Percentiles rank a stretch among this genome's conserved stretches.
Conservation (phyloP, 2,888 invertebrate genomes). For the Drosophila recens region DNA sequence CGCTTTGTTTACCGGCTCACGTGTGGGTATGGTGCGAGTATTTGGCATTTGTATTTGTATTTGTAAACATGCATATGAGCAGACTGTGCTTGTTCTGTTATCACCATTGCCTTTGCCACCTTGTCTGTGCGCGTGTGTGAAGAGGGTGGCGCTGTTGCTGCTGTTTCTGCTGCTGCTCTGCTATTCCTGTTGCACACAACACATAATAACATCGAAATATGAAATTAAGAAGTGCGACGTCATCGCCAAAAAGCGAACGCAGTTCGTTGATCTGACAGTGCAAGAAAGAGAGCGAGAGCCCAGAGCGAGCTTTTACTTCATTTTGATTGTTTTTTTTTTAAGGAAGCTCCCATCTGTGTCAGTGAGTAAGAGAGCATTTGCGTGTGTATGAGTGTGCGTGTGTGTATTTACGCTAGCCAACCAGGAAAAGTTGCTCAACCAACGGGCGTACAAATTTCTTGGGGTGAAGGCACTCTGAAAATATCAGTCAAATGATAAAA, state of each 20-base stretch:
- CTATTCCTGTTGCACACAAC: constrained; percentile 43
- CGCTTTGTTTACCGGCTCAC: constrained; percentile 74
- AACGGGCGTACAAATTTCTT: constrained; percentile 40
- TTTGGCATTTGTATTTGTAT: constrained; percentile 7
- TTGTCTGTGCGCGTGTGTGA: constrained; percentile 34
- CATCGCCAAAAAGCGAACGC: constrained; percentile 70
- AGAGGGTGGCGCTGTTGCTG: constrained; percentile 23
- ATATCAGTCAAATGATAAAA: constrained; percentile 78
- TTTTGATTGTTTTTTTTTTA: constrained; percentile 21
- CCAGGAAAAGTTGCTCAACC: constrained; percentile 63
- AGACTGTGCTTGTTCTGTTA: constrained; percentile 46
- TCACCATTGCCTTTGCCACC: constrained; percentile 65
- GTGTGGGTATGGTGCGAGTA: constrained; percentile 28
- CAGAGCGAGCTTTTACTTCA: constrained; percentile 64
- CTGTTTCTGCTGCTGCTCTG: constrained; percentile 14
- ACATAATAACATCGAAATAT: constrained; percentile 65
- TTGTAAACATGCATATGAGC: constrained; percentile 23
- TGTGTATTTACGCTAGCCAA: constrained; percentile 36
- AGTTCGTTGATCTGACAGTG: constrained; percentile 71
- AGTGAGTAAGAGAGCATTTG: constrained; percentile 22
- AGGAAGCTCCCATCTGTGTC: constrained; percentile 57
- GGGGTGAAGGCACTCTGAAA: constrained; percentile 77
- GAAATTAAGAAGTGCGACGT: constrained; percentile 68
- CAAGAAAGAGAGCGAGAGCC: constrained; percentile 18
- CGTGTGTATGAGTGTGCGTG: constrained; percentile 5